A percentile compares a stretch with the other conserved stretches of the same genome.
phyloP scores from a whole-genome alignment of 2,888 invertebrate genomes.

The Oxystoma pomonae region DNA sequence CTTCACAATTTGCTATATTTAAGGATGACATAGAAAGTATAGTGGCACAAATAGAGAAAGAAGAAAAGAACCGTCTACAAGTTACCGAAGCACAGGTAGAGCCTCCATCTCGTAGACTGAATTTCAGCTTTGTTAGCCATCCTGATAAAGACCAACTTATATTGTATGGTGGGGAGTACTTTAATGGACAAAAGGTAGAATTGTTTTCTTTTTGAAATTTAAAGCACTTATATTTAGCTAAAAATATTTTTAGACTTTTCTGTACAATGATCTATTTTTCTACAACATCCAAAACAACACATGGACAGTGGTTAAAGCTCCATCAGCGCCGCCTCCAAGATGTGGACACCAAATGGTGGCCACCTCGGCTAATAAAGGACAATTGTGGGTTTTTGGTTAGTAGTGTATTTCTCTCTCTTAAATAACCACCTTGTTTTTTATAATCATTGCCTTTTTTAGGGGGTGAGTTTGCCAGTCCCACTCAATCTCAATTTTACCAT shows the following conservation, averaged over 20 bases:
- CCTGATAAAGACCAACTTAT: constrained; percentile 86
- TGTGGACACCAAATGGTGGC: constrained; percentile 85
- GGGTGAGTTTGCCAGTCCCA: constrained; percentile 87
- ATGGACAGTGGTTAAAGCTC: constrained; percentile 78
- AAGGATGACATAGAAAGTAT: constrained; percentile 79
- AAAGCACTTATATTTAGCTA: constrained; percentile 1
- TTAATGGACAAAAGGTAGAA: constrained; percentile 74
- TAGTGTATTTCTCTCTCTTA: not conserved
- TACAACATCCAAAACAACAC: constrained; percentile 75
- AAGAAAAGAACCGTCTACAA: constrained; percentile 66
- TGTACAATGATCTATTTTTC: constrained; percentile 82
- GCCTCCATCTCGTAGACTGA: constrained; percentile 71
- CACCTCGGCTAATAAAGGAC: constrained; percentile 69
- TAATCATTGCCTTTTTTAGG: constrained; percentile 78
- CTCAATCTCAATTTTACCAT: constrained; percentile 89
- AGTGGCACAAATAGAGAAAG: constrained; percentile 71
- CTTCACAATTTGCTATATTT: no score
- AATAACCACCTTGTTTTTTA: no score
- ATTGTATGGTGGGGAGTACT: constrained; percentile 89
- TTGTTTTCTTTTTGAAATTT: not conserved
- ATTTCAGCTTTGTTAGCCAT: constrained; percentile 76
- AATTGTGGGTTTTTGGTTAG: constrained; percentile 72
- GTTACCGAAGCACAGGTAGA: constrained; percentile 62
- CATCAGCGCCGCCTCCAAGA: constrained; percentile 82
- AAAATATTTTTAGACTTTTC: constrained; percentile 60